phyloP scores from a whole-genome alignment of 1,140 invertebrate species.

The Drosophila arizonae region DNA sequence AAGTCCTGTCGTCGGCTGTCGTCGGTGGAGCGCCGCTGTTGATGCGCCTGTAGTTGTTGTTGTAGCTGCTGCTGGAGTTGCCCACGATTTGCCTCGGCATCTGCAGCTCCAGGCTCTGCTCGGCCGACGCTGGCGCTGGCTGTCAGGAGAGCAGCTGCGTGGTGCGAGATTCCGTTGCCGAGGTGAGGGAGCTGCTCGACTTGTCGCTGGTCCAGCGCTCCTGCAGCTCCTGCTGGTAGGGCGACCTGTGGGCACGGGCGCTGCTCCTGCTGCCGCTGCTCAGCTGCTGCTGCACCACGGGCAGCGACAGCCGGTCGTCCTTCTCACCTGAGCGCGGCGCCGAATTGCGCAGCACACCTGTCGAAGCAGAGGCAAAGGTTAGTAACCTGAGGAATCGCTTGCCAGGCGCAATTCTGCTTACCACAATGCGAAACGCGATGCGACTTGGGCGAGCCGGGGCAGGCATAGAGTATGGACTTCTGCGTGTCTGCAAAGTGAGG shows the following conservation, averaged over 20 bases:
- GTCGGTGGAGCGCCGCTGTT: constrained; percentile 34
- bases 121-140: neutral
- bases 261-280: constrained; percentile 15
- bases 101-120: constrained; percentile 45
- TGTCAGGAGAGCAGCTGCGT: constrained; percentile 69
- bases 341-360: constrained; percentile 53
- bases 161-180: constrained; percentile 43
- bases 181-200: constrained; percentile 8
- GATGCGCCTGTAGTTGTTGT: constrained; percentile 60
- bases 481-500: constrained; percentile 67
- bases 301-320: constrained; percentile 38
- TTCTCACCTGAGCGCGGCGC: constrained; percentile 42
- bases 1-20: constrained; percentile 68
- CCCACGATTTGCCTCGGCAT: constrained; percentile 53
- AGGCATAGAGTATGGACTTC: constrained; percentile 81
- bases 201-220: constrained; percentile 54
- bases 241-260: constrained; percentile 21
- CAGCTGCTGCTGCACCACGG: constrained; percentile 25
- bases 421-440: constrained; percentile 79
- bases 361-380: neutral
- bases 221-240: constrained; percentile 68
- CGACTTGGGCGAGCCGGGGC: constrained; percentile 77
- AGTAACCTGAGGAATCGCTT: neutral
- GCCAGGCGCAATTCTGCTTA: constrained; percentile 43
- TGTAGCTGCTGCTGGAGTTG: constrained; percentile 53